phyloP scores from a whole-genome alignment of 2,797 vertebrate species.

The Perodicticus potto region DNA sequence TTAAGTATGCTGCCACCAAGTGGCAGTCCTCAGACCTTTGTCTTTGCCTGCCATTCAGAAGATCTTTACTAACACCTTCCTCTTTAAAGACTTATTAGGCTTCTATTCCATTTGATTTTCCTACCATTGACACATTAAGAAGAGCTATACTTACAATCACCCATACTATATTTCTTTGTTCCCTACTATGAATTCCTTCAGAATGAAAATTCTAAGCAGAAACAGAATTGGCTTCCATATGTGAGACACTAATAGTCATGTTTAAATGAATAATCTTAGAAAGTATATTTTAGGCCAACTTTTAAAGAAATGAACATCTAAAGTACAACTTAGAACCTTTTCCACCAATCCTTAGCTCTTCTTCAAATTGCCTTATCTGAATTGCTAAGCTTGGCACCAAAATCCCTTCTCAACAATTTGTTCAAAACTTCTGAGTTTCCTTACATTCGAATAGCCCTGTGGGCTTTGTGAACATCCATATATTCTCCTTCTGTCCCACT shows the following conservation, averaged over 20 bases:
- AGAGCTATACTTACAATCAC: not conserved
- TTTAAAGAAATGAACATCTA: slow-evolving; percentile 38
- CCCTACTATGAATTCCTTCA: slow-evolving; percentile 6
- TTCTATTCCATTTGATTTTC: not conserved
- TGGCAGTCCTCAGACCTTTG: slow-evolving; percentile 53
- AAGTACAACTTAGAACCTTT: not conserved
- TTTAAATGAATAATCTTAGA: slow-evolving; percentile 23
- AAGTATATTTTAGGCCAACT: slow-evolving; percentile 28
- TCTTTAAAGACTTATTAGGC: not conserved
- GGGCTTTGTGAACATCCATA: not conserved
- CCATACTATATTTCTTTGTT: slow-evolving; percentile 3
- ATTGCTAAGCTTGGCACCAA: slow-evolving; percentile 40
- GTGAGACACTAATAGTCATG: not conserved
- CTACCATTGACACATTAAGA: not conserved
- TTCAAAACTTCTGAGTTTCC: slow-evolving; percentile 25
- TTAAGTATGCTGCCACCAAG: slow-evolving; percentile 81
- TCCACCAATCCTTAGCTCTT: slow-evolving; percentile 2
- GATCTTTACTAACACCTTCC: slow-evolving; percentile 23
- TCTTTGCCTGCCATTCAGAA: slow-evolving; percentile 16
- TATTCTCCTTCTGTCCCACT: not conserved
- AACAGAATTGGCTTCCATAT: slow-evolving; percentile 17
- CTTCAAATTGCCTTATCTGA: slow-evolving; percentile 36
- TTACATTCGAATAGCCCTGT: not conserved
- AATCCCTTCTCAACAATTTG: slow-evolving; percentile 40
- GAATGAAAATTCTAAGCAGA: slow-evolving; percentile 40